Evolutionary conservation across 2,797 vertebrate species (phyloP), one percentile per base, ranked within the genome.

Genomic region (Triplophysa yarkandensis): DNA sequence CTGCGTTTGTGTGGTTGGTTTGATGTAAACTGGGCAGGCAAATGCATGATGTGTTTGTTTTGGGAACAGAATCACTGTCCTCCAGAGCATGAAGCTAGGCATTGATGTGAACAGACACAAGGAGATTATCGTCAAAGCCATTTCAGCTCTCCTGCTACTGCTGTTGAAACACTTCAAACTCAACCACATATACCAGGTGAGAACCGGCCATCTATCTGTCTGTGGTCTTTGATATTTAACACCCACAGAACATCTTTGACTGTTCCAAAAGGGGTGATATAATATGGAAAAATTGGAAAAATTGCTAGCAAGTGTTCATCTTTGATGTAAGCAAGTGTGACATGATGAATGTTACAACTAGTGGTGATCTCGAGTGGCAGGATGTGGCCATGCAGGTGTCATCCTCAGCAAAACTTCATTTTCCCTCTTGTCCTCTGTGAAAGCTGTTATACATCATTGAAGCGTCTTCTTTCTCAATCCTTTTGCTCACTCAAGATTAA

Each of bases 21-120:
- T 63, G 36, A 54, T 48, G 70, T 19, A 14, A 58, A 43, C 28
- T 3, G 2, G 21, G 16, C 39, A 11, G 52, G 30, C 13, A 17
- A 60, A 60, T 17, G 28, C 34, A 66, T 57, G 9, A 28, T 4
- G 13, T 68, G 21, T 68, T 48, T 75, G 30, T 74, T 21, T 58
- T 52, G 25, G 0, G 17, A 32, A 6, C 87, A 99, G 97, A 17
- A 92, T 97, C 88, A 99, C 96, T 0, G 96, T 99, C 60, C 92
- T 99, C 3, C 96, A 98, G 89, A 99, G 97, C 90, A 99, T 98
- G 97, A 99, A 98, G 71, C 86, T 99, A 82, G 97, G 97, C 55
- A 95, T 98, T 0, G 97, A 98, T 0, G 97, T 99, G 77, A 98
- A 99, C 90, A 93, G 97, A 0, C 97, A 99, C 89, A 99, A 99